phyloP scores from a whole-genome alignment of 2,888 invertebrate genomes.

The Hemithea aestivaria region DNA sequence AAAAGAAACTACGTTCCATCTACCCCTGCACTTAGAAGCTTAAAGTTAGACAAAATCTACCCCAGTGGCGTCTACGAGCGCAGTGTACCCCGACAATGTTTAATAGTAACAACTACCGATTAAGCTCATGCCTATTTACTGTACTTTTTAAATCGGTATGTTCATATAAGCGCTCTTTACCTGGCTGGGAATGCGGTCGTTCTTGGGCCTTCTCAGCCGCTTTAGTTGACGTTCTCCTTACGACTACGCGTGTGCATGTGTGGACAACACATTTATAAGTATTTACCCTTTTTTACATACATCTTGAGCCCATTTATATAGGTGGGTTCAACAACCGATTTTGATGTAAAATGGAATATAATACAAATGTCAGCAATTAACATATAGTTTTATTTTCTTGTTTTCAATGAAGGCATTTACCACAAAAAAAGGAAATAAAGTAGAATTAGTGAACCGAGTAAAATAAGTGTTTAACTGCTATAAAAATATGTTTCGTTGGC shows the following conservation, averaged over 20 bases:
- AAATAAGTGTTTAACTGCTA: too few species aligned
- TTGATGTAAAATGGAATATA: too few species aligned
- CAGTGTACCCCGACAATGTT: conserved; percentile 60
- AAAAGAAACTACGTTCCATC: conserved; percentile 54
- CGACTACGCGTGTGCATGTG: conserved; percentile 79
- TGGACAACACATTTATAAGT: conserved; percentile 77
- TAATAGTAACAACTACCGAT: conserved; percentile 52
- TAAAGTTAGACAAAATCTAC: conserved; percentile 32
- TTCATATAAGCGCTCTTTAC: conserved; percentile 73
- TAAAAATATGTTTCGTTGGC: too few species aligned
- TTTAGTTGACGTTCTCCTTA: conserved; percentile 80
- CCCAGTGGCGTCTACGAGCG: conserved; percentile 50
- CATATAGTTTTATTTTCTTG: too few species aligned
- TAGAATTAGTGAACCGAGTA: too few species aligned
- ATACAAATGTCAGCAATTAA: too few species aligned
- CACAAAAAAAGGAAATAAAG: too few species aligned
- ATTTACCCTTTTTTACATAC: conserved; percentile 48
- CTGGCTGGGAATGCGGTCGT: conserved; percentile 79
- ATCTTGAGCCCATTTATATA: conserved; percentile 19
- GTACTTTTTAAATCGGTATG: conserved; percentile 54
- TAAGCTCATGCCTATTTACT: conserved; percentile 68
- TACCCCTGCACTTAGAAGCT: conserved; percentile 35
- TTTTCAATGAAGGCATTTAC: too few species aligned
- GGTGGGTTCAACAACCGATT: too few species aligned
- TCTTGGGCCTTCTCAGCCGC: conserved; percentile 79